These are phyloP conservation scores for Pangasius krempfi DNA, from an alignment of 2,797 vertebrate species.

Conservation along the genomic window DNA sequence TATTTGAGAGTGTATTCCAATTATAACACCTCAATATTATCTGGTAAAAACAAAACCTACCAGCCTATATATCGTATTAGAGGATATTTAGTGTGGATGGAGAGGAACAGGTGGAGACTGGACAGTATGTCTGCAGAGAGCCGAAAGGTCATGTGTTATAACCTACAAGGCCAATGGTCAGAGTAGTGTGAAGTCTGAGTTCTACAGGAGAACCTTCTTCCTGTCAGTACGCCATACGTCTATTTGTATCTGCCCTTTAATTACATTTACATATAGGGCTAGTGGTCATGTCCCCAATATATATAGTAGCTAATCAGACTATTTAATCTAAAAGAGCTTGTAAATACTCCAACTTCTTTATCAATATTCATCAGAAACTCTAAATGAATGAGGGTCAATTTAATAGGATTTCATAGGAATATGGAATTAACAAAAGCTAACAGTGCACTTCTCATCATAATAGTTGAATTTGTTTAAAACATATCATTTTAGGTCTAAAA, in stretches of 20 bases:
- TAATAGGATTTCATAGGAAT: neutral
- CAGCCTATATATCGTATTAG: neutral
- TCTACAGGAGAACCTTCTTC: neutral
- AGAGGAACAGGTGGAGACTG: constrained; percentile 33
- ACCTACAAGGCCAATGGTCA: constrained; percentile 6
- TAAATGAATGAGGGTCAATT: neutral
- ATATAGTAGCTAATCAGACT: no score
- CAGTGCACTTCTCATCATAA: neutral
- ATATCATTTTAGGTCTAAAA: neutral
- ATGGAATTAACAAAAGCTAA: neutral
- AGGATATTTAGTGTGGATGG: neutral
- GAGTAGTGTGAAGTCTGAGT: constrained; percentile 5
- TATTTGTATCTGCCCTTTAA: neutral
- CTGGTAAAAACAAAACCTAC: neutral
- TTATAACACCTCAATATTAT: neutral
- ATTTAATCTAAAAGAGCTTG: neutral
- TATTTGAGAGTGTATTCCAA: neutral
- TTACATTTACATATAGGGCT: neutral
- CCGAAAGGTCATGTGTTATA: neutral
- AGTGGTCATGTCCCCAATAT: neutral
- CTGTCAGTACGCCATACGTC: neutral
- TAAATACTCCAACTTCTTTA: neutral
- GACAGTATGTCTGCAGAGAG: neutral
- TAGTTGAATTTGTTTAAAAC: neutral
- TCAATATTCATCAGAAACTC: neutral